Evolutionary conservation across 2,113 vertebrate genomes (phyloP).

Genomic region (Tor tambroides): DNA sequence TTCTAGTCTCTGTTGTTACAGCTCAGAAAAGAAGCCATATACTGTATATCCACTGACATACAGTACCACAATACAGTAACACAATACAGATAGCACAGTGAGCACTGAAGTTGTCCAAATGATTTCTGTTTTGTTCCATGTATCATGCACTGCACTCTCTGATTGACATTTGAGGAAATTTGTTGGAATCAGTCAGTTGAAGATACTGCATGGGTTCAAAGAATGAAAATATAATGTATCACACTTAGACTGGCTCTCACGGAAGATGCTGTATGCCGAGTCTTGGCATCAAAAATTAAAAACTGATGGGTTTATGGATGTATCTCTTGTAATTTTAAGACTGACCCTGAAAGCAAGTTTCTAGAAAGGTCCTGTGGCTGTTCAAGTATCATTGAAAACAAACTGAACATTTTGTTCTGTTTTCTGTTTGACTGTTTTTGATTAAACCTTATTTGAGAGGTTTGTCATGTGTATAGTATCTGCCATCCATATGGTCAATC

Average conservation of each 20-base stretch:
- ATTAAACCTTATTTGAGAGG: not conserved
- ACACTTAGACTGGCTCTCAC: not conserved
- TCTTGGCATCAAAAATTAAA: not conserved
- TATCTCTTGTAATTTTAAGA: not conserved
- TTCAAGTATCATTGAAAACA: not conserved
- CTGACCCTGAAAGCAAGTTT: not conserved
- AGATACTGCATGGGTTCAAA: not conserved
- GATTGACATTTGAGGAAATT: slow-evolving; percentile 5
- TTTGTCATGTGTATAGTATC: not conserved
- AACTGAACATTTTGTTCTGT: not conserved
- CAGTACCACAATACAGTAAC: not conserved
- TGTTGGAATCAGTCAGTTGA: not conserved
- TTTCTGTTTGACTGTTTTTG: not conserved
- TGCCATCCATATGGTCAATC: not conserved
- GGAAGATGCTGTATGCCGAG: not conserved
- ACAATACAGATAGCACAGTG: no score
- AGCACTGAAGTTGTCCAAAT: not conserved
- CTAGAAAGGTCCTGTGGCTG: not conserved
- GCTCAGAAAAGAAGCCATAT: slow-evolving; percentile 32
- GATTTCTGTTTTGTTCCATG: not conserved
- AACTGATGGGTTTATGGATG: not conserved
- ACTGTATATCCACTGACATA: not conserved
- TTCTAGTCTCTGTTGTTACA: slow-evolving; percentile 27
- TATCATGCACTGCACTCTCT: not conserved
- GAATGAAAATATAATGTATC: not conserved